Percentiles rank a stretch among this genome's conserved stretches.
phyloP scores from a whole-genome alignment of 1,140 invertebrate species.

The Pogonus chalceus region DNA sequence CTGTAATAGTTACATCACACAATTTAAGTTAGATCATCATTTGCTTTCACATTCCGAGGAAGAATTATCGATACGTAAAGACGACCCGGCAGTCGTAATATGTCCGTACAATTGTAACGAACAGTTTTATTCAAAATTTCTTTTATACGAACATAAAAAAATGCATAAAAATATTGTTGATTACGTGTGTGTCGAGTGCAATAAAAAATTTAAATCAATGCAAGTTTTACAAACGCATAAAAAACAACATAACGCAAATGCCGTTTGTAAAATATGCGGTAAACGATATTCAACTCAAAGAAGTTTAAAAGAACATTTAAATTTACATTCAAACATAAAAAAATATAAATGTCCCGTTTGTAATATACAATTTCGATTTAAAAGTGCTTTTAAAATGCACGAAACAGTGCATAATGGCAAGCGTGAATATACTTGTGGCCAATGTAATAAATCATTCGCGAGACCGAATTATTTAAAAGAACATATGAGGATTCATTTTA shows the following conservation, averaged over 20 bases:
- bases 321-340: conserved; percentile 1
- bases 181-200: not conserved
- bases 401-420: not conserved
- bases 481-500: conserved; percentile 5
- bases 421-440: not conserved
- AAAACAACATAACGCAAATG: not conserved
- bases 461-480: not conserved
- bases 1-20: conserved; percentile 3
- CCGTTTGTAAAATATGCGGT: not conserved
- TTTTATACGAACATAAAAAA: conserved; percentile 8
- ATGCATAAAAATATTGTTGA: not conserved
- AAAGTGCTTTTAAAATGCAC: not conserved
- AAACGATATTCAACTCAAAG: not conserved
- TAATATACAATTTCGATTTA: not conserved
- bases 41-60: not conserved
- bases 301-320: conserved; percentile 1
- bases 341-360: not conserved
- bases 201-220: conserved; percentile 3
- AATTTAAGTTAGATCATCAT: conserved; percentile 5
- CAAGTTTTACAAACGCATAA: not conserved
- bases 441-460: conserved; percentile 21
- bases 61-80: not conserved
- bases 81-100: not conserved
- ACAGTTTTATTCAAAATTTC: not conserved
- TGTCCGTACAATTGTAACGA: not conserved